Conservation (phyloP, 2,888 invertebrate species). For the Nymphalis c-album region DNA sequence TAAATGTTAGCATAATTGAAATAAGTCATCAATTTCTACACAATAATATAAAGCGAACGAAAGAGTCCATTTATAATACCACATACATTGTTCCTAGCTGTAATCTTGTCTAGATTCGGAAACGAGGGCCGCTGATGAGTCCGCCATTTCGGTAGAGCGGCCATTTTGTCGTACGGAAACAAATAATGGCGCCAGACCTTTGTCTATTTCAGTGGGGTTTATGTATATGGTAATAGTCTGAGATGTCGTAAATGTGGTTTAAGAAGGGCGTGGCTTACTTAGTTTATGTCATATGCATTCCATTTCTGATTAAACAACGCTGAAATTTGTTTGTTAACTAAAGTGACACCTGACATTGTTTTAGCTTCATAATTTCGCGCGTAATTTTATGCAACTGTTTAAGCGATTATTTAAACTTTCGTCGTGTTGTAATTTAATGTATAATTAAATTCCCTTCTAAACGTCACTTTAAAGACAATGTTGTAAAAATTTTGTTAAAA, state of each 20-base stretch:
- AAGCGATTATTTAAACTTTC: neutral
- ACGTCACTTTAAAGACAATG: no score
- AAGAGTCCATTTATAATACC: slow-evolving; percentile 4
- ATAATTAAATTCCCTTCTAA: no score
- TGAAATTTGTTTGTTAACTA: slow-evolving; percentile 4
- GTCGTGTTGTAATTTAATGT: neutral
- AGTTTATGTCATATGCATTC: slow-evolving; percentile 33
- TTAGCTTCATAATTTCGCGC: neutral
- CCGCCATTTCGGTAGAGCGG: slow-evolving; percentile 52
- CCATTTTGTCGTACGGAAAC: slow-evolving; percentile 52
- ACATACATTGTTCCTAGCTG: neutral
- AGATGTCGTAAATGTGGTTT: slow-evolving; percentile 37
- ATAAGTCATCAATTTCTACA: neutral
- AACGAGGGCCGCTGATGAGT: slow-evolving; percentile 24
- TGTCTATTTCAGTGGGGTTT: slow-evolving; percentile 48
- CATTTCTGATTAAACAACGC: slow-evolving; percentile 1
- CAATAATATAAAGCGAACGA: neutral
- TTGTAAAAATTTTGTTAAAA: no score
- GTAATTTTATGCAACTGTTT: no score
- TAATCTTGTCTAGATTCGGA: slow-evolving; percentile 8
- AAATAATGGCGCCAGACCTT: slow-evolving; percentile 53
- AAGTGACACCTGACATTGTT: neutral
- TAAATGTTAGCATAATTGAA: neutral
- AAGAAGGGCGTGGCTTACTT: slow-evolving; percentile 36
- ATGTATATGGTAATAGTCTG: slow-evolving; percentile 42